Percentiles rank a stretch among this genome's conserved stretches.
Evolutionary conservation across 2,888 invertebrate genomes (phyloP).

Genomic region (Gnatocerus cornutus): DNA sequence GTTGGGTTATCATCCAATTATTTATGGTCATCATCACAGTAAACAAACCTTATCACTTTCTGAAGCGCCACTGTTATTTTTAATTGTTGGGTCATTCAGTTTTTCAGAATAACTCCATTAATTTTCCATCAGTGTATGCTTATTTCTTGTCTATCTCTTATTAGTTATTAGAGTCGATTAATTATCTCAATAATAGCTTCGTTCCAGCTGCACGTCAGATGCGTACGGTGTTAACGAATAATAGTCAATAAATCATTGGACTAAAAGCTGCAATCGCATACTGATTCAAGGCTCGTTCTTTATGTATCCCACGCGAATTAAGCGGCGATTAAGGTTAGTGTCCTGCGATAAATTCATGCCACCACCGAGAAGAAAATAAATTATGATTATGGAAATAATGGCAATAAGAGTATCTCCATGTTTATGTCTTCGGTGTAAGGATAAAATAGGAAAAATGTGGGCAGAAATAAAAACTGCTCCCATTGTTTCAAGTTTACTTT

Average conservation of each 20-base stretch:
- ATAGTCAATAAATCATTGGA: not conserved
- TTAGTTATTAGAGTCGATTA: not conserved
- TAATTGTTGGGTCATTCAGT: not conserved
- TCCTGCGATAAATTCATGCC: not conserved
- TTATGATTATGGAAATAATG: no score
- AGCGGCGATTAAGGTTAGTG: constrained; percentile 6
- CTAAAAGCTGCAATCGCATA: not conserved
- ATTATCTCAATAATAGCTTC: constrained; percentile 4
- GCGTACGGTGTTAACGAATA: not conserved
- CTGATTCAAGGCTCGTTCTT: not conserved
- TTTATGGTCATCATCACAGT: not conserved
- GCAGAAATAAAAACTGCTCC: no score
- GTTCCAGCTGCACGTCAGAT: constrained; percentile 2
- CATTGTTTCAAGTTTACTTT: no score
- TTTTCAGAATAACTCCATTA: not conserved
- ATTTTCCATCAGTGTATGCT: not conserved
- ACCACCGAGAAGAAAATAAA: no score
- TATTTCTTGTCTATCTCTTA: not conserved
- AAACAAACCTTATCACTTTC: not conserved
- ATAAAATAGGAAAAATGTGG: no score
- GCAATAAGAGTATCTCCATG: no score
- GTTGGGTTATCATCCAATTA: not conserved
- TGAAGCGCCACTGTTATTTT: not conserved
- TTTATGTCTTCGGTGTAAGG: no score
- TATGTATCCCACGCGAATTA: constrained; percentile 1